Evolutionary conservation across 2,113 vertebrate species (phyloP), one percentile per base, ranked within the genome.

Genomic region (Bos javanicus): DNA sequence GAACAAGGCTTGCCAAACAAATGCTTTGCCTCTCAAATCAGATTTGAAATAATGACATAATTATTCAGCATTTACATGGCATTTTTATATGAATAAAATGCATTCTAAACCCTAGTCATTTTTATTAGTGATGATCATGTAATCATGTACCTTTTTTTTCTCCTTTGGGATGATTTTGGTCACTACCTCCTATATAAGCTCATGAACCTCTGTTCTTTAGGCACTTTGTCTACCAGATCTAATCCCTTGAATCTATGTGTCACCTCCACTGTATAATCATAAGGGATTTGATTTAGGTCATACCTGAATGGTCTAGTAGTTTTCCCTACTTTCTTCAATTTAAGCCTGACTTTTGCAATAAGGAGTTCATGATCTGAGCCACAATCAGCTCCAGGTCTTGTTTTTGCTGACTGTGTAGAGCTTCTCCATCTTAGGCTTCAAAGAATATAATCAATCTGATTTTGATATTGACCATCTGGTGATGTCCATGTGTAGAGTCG

Each of bases 71-170:
- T 96, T 96, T 88, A 85, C 50, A 14, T 15, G 28, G 13, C 28
- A 52, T 90, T 97, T 95, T 96, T 93, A 92, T 87, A 67, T 93
- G 71, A 96, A 93, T 71, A 92, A 95, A 96, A 96, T 60, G 15
- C 26, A 84, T 80, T 19, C 15, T 30, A 56, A n/a, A 84, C 60
- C 19, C 39, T 39, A 50, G 21, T 87, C 67, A 62, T 54, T 95
- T 95, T 96, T 96, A 84, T 95, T 94, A n/a, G 52, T 25, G 25
- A 80, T 30, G 17, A 90, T 84, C 52, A 26, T 57, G n/a, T 94
- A 64, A 92, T 81, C 48, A 17, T 57, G 25, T 94, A 64, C 30
- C n/a, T 74, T 85, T 90, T 25, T 39, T 36, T 43, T 14, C 3
- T 3, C 64, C 36, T 74, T 74, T 74, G 36, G 21, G 21, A 43